These are phyloP conservation scores for Xiphydria camelus DNA, from an alignment of 2,888 invertebrate species.

Conservation along the genomic window DNA sequence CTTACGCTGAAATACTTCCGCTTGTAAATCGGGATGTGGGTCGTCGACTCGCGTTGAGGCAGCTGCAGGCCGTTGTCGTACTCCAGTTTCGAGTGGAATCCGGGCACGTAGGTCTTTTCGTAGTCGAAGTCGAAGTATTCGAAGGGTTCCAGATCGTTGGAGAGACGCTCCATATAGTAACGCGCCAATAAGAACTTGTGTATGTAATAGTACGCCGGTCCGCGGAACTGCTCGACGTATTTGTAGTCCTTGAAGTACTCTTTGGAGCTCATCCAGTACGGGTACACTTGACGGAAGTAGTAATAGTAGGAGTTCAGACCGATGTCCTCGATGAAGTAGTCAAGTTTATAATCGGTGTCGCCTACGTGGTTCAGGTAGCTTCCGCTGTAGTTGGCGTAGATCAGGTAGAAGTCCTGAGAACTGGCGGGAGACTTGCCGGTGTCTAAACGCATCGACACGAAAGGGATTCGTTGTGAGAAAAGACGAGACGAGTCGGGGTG, in stretches of 20 bases:
- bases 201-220: constrained; percentile 53
- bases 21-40: not conserved
- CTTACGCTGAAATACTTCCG: constrained; percentile 1
- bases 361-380: constrained; percentile 56
- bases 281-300: constrained; percentile 67
- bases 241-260: constrained; percentile 60
- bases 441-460: constrained; percentile 39
- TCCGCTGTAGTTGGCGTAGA: constrained; percentile 67
- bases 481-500: constrained; percentile 28
- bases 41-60: constrained; percentile 51
- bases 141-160: constrained; percentile 58
- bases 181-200: constrained; percentile 59
- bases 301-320: constrained; percentile 71
- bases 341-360: constrained; percentile 64
- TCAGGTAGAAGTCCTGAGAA: constrained; percentile 59
- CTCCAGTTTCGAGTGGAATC: constrained; percentile 62
- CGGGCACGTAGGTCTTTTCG: constrained; percentile 55
- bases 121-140: constrained; percentile 60
- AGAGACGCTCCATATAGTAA: constrained; percentile 60
- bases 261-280: constrained; percentile 68
- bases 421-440: too few species aligned
- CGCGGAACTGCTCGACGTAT: too few species aligned
- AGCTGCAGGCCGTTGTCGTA: constrained; percentile 61
- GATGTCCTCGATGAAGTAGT: constrained; percentile 73
- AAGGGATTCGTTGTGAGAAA: constrained; percentile 40